phyloP scores from a whole-genome alignment of 2,113 vertebrate genomes.

The Hemiscyllium ocellatum region DNA sequence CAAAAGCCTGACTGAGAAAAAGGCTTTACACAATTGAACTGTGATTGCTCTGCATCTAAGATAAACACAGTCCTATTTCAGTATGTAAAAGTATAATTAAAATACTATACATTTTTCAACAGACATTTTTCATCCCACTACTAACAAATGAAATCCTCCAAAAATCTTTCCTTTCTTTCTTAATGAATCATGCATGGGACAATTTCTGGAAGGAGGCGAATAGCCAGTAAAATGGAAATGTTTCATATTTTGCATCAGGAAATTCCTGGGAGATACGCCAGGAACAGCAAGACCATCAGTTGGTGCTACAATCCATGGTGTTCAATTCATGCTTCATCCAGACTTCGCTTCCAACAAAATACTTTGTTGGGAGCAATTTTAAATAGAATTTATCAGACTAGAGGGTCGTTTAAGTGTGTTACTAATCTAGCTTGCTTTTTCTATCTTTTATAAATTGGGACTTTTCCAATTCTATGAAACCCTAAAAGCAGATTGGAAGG shows the following conservation, averaged over 20 bases:
- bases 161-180: neutral
- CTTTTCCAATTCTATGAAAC: too few relatives aligned
- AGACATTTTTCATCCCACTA: neutral
- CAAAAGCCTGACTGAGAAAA: neutral
- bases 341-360: neutral
- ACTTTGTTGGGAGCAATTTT: neutral
- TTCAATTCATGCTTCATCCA: neutral
- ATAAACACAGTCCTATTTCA: neutral
- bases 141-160: neutral
- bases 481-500: neutral
- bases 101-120: neutral
- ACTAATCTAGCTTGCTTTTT: neutral
- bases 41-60: neutral
- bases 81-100: neutral
- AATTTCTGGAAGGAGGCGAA: neutral
- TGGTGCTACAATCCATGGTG: neutral
- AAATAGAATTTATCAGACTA: neutral
- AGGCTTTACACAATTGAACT: neutral
- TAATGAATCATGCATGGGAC: neutral
- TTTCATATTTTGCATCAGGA: constrained; percentile 19
- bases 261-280: neutral
- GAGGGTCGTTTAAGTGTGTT: neutral
- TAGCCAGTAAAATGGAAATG: neutral
- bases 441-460: neutral
- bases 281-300: constrained; percentile 10